Conservation (phyloP, 2,797 vertebrate species). For the Cossypha niveicapilla region DNA sequence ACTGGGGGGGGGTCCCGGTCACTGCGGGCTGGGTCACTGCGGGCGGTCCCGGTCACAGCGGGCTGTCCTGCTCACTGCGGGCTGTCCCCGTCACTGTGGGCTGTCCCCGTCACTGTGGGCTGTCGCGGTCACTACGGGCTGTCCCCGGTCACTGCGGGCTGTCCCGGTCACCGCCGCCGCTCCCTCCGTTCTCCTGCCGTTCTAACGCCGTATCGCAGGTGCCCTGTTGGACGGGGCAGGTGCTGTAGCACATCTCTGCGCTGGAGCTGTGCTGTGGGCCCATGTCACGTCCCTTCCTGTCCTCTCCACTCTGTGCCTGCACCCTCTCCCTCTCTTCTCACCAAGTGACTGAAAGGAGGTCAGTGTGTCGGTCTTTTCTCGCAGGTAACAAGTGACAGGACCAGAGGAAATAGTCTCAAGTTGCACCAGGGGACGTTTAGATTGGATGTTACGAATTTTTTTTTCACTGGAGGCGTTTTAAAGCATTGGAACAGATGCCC, state of each 20-base stretch:
- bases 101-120: no score
- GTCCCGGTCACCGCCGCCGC: no score
- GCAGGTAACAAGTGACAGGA: neutral
- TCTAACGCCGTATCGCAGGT: neutral
- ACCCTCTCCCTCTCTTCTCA: accelerated
- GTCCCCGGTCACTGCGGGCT: no score
- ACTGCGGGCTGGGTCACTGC: no score
- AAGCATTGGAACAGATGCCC: neutral
- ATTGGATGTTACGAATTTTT: accelerated
- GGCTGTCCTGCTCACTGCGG: no score
- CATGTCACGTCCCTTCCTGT: neutral
- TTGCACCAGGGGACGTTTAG: neutral
- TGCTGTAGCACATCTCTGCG: neutral
- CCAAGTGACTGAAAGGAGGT: neutral
- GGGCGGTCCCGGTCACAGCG: no score
- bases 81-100: no score
- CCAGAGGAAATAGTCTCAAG: neutral
- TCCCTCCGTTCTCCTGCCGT: neutral
- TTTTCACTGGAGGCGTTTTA: neutral
- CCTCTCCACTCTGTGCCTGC: neutral
- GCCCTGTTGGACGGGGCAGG: neutral
- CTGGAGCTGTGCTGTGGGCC: neutral
- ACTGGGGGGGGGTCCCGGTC: no score
- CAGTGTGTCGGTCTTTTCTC: neutral
- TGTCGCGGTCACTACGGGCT: no score